phyloP scores from a whole-genome alignment of 2,888 invertebrate genomes.

The Lasioglossum figueresi region DNA sequence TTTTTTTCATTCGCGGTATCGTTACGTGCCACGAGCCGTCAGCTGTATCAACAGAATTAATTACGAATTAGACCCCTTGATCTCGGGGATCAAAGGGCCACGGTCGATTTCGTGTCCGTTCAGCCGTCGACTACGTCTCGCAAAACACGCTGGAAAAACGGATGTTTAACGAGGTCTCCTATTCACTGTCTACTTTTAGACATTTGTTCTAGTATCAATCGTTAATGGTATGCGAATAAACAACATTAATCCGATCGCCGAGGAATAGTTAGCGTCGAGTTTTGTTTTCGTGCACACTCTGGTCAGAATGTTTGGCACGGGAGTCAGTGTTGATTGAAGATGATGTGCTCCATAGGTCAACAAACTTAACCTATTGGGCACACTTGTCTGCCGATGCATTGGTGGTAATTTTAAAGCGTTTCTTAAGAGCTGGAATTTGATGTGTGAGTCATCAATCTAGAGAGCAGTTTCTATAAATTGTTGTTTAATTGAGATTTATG shows the following conservation, averaged over 20 bases:
- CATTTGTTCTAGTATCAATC: background rate
- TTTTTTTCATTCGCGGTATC: background rate
- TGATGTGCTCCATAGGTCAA: background rate
- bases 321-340: background rate
- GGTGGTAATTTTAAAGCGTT: background rate
- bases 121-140: background rate
- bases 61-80: slow-evolving; percentile 31
- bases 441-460: background rate
- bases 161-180: background rate
- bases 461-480: background rate
- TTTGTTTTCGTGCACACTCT: background rate
- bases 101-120: background rate
- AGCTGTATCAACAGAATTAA: slow-evolving; percentile 30
- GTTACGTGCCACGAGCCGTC: background rate
- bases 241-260: background rate
- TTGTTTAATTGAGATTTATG: background rate
- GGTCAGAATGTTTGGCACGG: background rate
- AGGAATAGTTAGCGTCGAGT: background rate
- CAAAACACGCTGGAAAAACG: background rate
- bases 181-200: background rate
- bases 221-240: background rate
- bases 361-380: background rate
- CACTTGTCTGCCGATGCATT: background rate
- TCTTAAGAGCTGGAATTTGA: background rate
- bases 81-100: slow-evolving; percentile 27